These are phyloP conservation scores for Tinea pellionella DNA, from an alignment of 2,888 invertebrate species.

Conservation along the genomic window DNA sequence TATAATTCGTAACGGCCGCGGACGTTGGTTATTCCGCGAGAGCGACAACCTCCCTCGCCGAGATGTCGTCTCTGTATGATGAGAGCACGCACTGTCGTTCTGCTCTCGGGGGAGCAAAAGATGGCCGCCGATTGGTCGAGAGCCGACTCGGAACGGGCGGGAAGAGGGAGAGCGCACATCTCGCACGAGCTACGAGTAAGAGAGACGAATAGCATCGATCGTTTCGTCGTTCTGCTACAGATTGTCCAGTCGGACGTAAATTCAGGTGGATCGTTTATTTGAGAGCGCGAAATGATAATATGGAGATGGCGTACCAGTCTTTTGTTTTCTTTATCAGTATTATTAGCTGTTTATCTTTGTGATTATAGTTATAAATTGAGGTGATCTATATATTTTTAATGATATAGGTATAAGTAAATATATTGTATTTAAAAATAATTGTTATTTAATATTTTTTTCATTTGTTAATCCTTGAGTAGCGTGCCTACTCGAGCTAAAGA, in stretches of 20 bases:
- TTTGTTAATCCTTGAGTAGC: too few relatives aligned
- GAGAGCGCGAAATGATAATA: constrained; percentile 56
- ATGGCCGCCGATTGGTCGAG: constrained; percentile 66
- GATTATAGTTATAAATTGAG: constrained; percentile 14
- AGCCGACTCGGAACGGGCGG: constrained; percentile 46
- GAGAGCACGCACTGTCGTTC: constrained; percentile 68
- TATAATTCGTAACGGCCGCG: constrained; percentile 19
- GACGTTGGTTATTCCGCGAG: constrained; percentile 28
- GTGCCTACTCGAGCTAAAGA: too few relatives aligned
- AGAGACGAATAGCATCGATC: constrained; percentile 41
- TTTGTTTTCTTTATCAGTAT: constrained; percentile 36
- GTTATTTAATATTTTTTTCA: too few relatives aligned
- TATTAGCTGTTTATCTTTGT: constrained; percentile 19
- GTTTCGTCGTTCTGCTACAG: constrained; percentile 52
- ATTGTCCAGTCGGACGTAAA: constrained; percentile 44
- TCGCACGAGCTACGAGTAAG: constrained; percentile 42
- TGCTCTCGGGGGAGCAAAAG: constrained; percentile 67
- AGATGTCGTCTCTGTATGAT: constrained; percentile 67
- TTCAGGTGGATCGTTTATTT: constrained; percentile 55
- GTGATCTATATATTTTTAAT: constrained; percentile 4
- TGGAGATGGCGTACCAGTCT: constrained; percentile 50
- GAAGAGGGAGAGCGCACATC: constrained; percentile 59
- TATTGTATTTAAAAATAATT: too few relatives aligned
- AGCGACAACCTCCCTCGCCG: constrained; percentile 60
- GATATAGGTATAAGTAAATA: background rate